phyloP scores from a whole-genome alignment of 2,113 vertebrate species.

The Nycticryphes semicollaris region DNA sequence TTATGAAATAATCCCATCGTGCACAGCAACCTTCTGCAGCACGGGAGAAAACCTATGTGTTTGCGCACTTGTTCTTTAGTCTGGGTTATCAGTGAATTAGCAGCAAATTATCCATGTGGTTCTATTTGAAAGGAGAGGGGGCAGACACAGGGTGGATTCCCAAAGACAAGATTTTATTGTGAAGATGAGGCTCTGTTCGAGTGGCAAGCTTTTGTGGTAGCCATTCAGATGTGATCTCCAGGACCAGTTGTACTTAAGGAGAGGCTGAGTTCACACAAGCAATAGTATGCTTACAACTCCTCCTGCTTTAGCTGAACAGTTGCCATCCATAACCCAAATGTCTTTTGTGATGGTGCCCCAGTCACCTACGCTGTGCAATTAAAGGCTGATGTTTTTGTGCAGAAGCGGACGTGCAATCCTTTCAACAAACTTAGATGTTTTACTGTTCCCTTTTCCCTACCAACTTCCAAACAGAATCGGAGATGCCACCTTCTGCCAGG shows the following conservation, averaged over 20 bases:
- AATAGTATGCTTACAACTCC: not conserved
- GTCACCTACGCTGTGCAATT: not conserved
- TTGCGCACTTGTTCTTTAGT: not conserved
- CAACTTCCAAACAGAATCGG: not conserved
- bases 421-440: not conserved
- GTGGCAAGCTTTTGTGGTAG: not conserved
- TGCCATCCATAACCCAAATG: not conserved
- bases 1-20: not conserved
- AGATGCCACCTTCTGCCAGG: not conserved
- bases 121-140: not conserved
- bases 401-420: not conserved
- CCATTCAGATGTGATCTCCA: not conserved
- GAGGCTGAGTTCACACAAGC: accelerated
- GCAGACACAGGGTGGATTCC: not conserved
- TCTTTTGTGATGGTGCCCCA: not conserved
- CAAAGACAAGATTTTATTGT: not conserved
- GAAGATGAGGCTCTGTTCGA: not conserved
- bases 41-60: not conserved
- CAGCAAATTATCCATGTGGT: not conserved
- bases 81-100: not conserved
- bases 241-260: not conserved
- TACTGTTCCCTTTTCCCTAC: not conserved
- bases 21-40: not conserved
- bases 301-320: not conserved
- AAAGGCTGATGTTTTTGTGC: not conserved